Conservation (phyloP, 2,113 vertebrate genomes). For the Etia nguti region DNA sequence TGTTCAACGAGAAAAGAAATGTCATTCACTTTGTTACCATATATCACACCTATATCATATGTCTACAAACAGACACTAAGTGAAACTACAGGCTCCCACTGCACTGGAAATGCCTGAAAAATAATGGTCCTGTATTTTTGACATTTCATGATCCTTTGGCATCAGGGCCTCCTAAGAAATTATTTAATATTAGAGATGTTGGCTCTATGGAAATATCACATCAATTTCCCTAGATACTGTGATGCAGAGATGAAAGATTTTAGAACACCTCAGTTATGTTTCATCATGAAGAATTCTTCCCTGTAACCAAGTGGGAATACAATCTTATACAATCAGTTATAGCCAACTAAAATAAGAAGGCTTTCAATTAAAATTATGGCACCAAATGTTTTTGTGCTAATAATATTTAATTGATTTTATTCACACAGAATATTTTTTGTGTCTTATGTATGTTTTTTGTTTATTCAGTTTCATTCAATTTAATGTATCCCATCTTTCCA, state of each 20-base stretch:
- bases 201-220: not conserved
- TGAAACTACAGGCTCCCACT: not conserved
- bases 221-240: not conserved
- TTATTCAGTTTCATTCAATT: not conserved
- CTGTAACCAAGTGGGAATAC: not conserved
- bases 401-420: not conserved
- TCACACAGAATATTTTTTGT: not conserved
- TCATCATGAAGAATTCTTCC: not conserved
- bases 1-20: not conserved
- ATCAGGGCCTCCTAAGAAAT: not conserved
- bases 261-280: not conserved
- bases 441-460: not conserved
- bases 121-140: not conserved
- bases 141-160: not conserved
- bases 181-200: not conserved
- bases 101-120: not conserved
- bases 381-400: not conserved
- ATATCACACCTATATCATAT: not conserved
- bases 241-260: not conserved
- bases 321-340: not conserved
- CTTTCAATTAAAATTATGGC: not conserved
- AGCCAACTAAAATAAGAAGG: not conserved
- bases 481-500: not conserved
- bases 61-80: not conserved
- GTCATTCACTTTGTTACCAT: not conserved